Percentiles rank a stretch among this genome's conserved stretches.
Conservation (phyloP, 2,797 vertebrate species). For the Poecilia velifera region DNA sequence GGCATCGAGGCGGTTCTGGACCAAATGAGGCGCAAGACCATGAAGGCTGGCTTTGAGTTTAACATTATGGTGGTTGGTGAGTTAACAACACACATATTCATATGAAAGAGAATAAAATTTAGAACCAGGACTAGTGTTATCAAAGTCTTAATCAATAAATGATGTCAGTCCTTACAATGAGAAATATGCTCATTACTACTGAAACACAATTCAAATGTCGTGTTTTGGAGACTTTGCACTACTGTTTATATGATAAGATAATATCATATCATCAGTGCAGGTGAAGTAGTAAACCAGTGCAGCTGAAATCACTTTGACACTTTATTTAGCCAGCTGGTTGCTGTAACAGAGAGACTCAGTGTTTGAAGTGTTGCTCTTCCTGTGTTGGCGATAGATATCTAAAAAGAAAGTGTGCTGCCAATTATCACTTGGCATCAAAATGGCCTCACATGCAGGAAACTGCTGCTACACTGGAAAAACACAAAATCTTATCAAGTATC, state of each 20-base stretch:
- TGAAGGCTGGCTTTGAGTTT: slow-evolving; percentile 95
- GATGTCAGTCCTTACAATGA: not conserved
- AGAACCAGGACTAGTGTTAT: not conserved
- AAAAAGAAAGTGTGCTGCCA: not conserved
- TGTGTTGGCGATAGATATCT: not conserved
- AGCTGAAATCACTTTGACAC: not conserved
- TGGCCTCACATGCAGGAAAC: not conserved
- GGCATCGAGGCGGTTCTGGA: slow-evolving; percentile 95
- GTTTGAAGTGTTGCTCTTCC: not conserved
- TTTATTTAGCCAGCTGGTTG: not conserved
- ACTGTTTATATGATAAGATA: not conserved
- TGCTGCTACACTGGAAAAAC: not conserved
- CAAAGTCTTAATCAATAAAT: not conserved
- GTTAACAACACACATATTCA: slow-evolving; percentile 27
- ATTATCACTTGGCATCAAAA: not conserved
- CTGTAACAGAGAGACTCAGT: not conserved
- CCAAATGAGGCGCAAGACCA: slow-evolving; percentile 94
- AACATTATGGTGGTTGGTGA: slow-evolving; percentile 98
- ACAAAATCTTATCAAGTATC: no score
- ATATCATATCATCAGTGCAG: not conserved
- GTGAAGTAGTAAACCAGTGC: not conserved
- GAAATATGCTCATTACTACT: not conserved
- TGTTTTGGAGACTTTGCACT: not conserved
- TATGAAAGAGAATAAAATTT: not conserved
- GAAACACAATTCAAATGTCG: not conserved